A percentile compares a stretch with the other conserved stretches of the same genome.
Evolutionary conservation across 1,140 invertebrate species (phyloP).

Genomic region (Theocolax elegans): DNA sequence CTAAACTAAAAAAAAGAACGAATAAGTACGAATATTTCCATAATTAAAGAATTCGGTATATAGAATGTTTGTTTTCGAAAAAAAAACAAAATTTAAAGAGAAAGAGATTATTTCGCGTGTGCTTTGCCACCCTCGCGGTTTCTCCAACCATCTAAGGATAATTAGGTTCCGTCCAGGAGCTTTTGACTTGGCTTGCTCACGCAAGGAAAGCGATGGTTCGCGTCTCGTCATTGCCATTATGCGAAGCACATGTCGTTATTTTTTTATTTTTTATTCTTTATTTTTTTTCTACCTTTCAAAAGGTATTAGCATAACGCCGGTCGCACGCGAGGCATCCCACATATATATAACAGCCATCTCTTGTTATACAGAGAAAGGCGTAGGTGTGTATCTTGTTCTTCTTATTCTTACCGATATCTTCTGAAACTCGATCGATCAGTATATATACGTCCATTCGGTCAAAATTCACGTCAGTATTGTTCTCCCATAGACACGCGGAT

Average conservation of each 20-base stretch:
- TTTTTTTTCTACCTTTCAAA: neutral
- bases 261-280: slow-evolving; percentile 23
- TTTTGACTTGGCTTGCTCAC: too few species aligned
- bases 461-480: slow-evolving; percentile 33
- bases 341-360: neutral
- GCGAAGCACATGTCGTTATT: slow-evolving; percentile 17
- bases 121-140: too few species aligned
- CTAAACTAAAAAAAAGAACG: too few species aligned
- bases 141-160: neutral
- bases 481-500: slow-evolving; percentile 25
- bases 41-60: too few species aligned
- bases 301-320: slow-evolving; percentile 54
- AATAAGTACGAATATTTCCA: too few species aligned
- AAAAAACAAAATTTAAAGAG: too few species aligned
- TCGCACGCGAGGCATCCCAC: slow-evolving; percentile 49
- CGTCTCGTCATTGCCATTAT: neutral
- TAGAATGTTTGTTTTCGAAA: too few species aligned
- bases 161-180: neutral
- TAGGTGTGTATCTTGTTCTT: neutral
- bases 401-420: too few species aligned
- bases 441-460: neutral
- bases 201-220: neutral
- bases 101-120: too few species aligned
- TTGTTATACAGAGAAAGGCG: neutral
- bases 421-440: slow-evolving; percentile 27